Evolutionary conservation across 1,140 invertebrate species (phyloP), one percentile per base, ranked within the genome.

Genomic region (Drosophila nigrodunni): DNA sequence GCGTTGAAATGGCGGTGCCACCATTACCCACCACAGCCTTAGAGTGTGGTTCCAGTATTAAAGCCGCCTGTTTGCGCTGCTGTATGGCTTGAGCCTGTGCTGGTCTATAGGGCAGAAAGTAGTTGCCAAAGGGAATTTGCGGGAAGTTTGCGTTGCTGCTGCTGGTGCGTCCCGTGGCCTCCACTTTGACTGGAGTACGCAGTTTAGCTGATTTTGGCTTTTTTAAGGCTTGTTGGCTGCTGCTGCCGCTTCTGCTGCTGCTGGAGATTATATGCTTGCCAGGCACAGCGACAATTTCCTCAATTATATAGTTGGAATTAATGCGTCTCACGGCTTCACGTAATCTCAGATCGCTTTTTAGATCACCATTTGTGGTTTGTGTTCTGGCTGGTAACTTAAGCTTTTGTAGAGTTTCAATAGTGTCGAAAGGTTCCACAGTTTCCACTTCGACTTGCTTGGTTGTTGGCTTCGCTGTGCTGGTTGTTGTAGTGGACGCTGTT

Each of bases 1-100:
- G 95, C 62, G 94, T 94, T 3, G 95, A 94, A 11, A 96, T 93
- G 41, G 95, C 95, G 7, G 94, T 93, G 15, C 95, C 95, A n/a
- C 94, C 93, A 15, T 93, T 91, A 1, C 95, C 95, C 39, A 94
- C 95, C 8, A 94, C 91, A 2, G 95, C 94, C 78, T 94, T 94
- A 7, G 95, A 95, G 43, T 93, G 91, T 0, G 95, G 95, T 74
- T 94, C 94, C 50, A 96, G 81, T 74, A 94, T 94, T 3, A 96
- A 77, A 1, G 93, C 93, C 0, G 94, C 91, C 93, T 91, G 62
- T 55, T 80, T 75, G 71, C 60, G 66, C 59, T 65, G 77, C 37
- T 89, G 70, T 10, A 77, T 66, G 13, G 82, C 81, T 62, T 74
- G 54, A 0, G 71, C 74, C 46, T 80, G 65, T 0, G 62, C 30